Evolutionary conservation across 2,888 invertebrate species (phyloP).

Genomic region (Sisyra terminalis): DNA sequence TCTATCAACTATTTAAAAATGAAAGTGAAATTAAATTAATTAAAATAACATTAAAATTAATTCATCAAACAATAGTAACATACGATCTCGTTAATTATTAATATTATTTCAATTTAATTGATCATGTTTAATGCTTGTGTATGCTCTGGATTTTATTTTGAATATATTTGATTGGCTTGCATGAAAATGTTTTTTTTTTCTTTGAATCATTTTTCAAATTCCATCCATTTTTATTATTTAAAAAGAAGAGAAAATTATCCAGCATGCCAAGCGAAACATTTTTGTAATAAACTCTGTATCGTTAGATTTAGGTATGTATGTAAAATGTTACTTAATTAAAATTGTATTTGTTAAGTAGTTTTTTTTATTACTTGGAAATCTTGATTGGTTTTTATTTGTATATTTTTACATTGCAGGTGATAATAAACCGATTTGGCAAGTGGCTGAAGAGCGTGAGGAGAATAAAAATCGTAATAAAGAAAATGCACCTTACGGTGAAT

Average conservation of each 20-base stretch:
- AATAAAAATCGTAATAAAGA: slow-evolving; percentile 81
- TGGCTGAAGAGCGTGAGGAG: slow-evolving; percentile 96
- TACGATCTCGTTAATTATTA: not conserved
- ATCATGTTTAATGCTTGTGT: slow-evolving; percentile 2
- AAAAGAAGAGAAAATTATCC: not conserved
- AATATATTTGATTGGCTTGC: slow-evolving; percentile 6
- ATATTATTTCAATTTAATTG: not conserved
- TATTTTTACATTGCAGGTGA: slow-evolving; percentile 39
- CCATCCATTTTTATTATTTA: not conserved
- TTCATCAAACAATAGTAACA: not conserved
- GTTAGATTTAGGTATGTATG: not conserved
- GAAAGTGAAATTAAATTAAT: not conserved
- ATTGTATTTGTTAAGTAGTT: not conserved
- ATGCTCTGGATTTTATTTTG: slow-evolving; percentile 3
- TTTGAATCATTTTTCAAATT: not conserved
- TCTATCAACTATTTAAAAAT: not conserved
- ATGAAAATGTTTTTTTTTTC: slow-evolving; percentile 5
- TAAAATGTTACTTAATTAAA: not conserved
- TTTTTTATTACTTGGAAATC: not conserved
- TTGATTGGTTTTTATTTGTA: not conserved
- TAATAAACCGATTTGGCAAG: slow-evolving; percentile 95
- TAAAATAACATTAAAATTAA: not conserved
- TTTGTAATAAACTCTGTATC: not conserved
- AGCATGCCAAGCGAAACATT: not conserved
- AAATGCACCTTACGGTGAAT: slow-evolving; percentile 79